Percentiles rank a stretch among this genome's conserved stretches.
Conservation (phyloP, 2,888 invertebrate species). For the Nomada lathburiana region DNA sequence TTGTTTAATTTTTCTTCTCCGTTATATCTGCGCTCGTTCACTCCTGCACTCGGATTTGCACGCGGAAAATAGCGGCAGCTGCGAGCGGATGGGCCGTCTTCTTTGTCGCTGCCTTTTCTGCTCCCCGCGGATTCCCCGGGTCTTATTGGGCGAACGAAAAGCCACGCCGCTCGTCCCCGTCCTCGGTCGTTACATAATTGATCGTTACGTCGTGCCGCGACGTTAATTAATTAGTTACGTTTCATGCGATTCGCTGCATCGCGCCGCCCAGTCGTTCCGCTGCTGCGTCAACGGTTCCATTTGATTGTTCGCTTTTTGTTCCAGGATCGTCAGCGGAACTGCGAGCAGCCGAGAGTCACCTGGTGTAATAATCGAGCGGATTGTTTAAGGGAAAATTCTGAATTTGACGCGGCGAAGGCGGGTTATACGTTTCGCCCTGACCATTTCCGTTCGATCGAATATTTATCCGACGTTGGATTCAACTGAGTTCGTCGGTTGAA, state of each 20-base stretch:
- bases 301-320: not conserved
- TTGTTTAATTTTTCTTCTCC: slow-evolving; percentile 69
- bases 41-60: slow-evolving; percentile 40
- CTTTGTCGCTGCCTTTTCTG: slow-evolving; percentile 40
- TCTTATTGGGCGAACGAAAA: slow-evolving; percentile 9
- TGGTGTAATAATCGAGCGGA: too few species aligned
- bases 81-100: slow-evolving; percentile 24
- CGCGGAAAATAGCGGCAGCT: slow-evolving; percentile 42
- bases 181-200: slow-evolving; percentile 44
- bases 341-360: too few species aligned
- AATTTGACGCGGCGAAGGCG: too few species aligned
- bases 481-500: too few species aligned
- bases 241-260: not conserved
- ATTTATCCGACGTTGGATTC: too few species aligned
- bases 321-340: not conserved
- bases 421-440: too few species aligned
- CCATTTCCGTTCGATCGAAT: too few species aligned
- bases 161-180: slow-evolving; percentile 24
- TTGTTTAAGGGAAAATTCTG: not conserved
- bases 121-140: not conserved
- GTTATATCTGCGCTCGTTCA: slow-evolving; percentile 41
- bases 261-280: not conserved
- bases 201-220: slow-evolving; percentile 25
- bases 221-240: slow-evolving; percentile 49
- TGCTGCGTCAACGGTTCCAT: not conserved